Base-by-base conservation (phyloP, 1,140 invertebrate genomes). In the Triops cancriformis region DNA sequence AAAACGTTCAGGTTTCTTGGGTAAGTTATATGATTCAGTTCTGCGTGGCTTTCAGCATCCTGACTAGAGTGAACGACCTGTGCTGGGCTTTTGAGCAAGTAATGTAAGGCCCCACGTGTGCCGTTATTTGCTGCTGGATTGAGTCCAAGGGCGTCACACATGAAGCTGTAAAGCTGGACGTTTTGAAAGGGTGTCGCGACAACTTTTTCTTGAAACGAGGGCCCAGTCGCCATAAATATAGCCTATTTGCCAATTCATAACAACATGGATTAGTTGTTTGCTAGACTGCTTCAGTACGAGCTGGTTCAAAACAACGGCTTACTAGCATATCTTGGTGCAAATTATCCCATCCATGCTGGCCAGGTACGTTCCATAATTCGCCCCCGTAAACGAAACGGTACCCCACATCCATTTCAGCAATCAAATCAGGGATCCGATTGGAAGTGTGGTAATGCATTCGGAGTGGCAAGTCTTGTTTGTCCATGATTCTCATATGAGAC, bases 81-180 rank as follows among this genome's bases (percentile, higher is more conserved):
- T n/a, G 78, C 72, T 23, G 80, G 80, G 23, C 23, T 73, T 12
- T 26, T 73, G 14, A 81, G 77, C 23, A 80, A 23, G 37, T 79
- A 76, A 75, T 80, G 45, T 23, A 81, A 76, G 14, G 74, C 43
- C 37, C 79, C 82, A 51, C 72, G 18, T 6, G 81, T 81, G 2
- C 85, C 85, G 79, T 86, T 85, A 80, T 85, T 86, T 41, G 83
- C 81, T 9, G 84, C 80, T 26, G 82, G 81, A 14, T 79, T 82
- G 9, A 86, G 82, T n/a, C 83, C 81, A 14, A 86, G 80, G 12
- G 87, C 75, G 74, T 83, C 74, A 78, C 86, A 87, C 82, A 87
- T 83, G 45, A 87, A 77, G 26, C 84, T 83, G 80, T 87, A 87
- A 12, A 87, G 80, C 79, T 87, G 85, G 23, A 87, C 83, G 79